Base-by-base conservation (phyloP, 2,888 invertebrate genomes). In the Trichacis sp. region DNA sequence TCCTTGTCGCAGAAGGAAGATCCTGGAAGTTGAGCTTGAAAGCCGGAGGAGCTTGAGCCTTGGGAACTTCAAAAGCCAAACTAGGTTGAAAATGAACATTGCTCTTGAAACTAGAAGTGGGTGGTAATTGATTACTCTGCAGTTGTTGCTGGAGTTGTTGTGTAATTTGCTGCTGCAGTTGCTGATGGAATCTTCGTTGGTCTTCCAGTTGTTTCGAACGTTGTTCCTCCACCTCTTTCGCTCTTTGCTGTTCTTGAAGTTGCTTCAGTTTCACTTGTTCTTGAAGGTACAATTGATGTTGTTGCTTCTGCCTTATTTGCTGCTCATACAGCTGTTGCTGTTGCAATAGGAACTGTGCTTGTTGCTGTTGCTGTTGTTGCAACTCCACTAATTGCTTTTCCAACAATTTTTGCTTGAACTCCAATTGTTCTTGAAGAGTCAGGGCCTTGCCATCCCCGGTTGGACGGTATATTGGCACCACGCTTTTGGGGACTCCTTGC, bases 401-500 rank as follows among this genome's bases (percentile, higher is more conserved):
- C 12, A 93, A 80, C 30, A 89, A 84, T 62, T 88, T 87, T 76
- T 93, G 92, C 60, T 92, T 91, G 76, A 89, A 89, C 78, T 90
- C 90, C 18, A 91, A 72, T 51, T 85, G 85, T 42, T 83, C 77
- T 66, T 87, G 86, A 1, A 83, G 77, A 1, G 77, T 83, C 49
- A 83, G 54, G 1, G 82, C 80, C 58, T 81, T 80, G 0, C 77
- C 77, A 29, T 84, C 78, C 14, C 77, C 80, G 15, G 75, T 73
- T 68, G 87, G 86, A 75, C 89, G 89, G 76, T 88, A 89, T 73
- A 93, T 88, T 0, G 94, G 92, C 50, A 93, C 90, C 0, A 94
- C 92, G 80, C 91, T 92, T 73, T 92, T 91, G 0, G 94, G 93
- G n/a, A 90, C 79, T 0, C 94, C 94, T 20, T 88, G 87, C 69